A percentile compares a stretch with the other conserved stretches of the same genome.
phyloP scores from a whole-genome alignment of 2,113 vertebrate species.

The Epinephelus fuscoguttatus region DNA sequence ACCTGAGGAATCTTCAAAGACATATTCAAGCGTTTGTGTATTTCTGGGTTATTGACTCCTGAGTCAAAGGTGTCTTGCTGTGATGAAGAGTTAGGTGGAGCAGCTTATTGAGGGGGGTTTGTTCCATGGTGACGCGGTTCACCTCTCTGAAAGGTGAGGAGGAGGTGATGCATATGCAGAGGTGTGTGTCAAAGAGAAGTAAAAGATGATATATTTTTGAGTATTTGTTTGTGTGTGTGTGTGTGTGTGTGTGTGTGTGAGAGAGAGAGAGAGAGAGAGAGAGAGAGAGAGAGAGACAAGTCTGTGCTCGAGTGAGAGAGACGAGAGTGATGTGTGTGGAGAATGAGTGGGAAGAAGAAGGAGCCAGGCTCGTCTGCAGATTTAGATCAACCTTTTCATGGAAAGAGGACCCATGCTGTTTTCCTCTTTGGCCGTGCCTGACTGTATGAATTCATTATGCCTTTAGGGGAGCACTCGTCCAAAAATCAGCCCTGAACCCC shows the following conservation, averaged over 20 bases:
- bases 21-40: slow-evolving; percentile 21
- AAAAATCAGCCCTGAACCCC: slow-evolving; percentile 71
- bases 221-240: neutral
- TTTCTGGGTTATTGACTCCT: slow-evolving; percentile 16
- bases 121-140: slow-evolving; percentile 3
- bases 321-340: slow-evolving; percentile 49
- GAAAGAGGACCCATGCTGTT: slow-evolving; percentile 76
- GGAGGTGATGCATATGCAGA: slow-evolving; percentile 21
- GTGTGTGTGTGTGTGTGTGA: slow-evolving; percentile 19
- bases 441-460: slow-evolving; percentile 85
- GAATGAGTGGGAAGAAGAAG: slow-evolving; percentile 65
- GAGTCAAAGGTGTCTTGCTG: slow-evolving; percentile 2
- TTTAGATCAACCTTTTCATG: slow-evolving; percentile 81
- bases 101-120: neutral
- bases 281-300: neutral
- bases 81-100: slow-evolving; percentile 18
- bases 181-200: slow-evolving; percentile 7
- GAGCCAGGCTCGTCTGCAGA: slow-evolving; percentile 75
- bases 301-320: slow-evolving; percentile 32
- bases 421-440: slow-evolving; percentile 77
- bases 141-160: neutral
- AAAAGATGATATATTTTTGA: slow-evolving; percentile 4
- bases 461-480: slow-evolving; percentile 74
- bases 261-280: neutral
- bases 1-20: slow-evolving; percentile 55